Base-by-base conservation (phyloP, 2,888 invertebrate species). In the Nephrocerus scutellatus region DNA sequence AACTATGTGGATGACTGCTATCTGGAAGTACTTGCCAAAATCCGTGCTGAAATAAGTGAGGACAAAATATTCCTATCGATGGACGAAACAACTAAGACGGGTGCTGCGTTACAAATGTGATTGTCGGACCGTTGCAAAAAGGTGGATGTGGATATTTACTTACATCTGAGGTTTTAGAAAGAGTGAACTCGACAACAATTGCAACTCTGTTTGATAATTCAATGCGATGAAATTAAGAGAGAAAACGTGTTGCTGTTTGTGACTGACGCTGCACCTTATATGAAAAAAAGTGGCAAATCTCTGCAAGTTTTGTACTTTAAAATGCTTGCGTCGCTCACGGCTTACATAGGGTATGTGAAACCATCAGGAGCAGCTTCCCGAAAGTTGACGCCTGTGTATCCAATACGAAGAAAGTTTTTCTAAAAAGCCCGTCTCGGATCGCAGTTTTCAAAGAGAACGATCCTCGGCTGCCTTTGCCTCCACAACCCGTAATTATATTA, bases 281-380 rank as follows among this genome's bases (percentile, higher is more conserved):
- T 34, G 38, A 34, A 38, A 25, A 38, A 38, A 34, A n/a, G 30
- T 25, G 37, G 31, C 5, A 22, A n/a, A 14, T 36, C 30, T 8
- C 18, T 35, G 24, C 34, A 35, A 26, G 15, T 32, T 20, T 18
- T 37, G 14, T 41, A 37, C 28, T 19, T 30, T 9, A 30, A 21
- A 26, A 34, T 37, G 24, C 41, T 32, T 36, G 41, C 32, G 19
- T 36, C 8, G 41, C 41, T 21, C 36, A 36, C 29, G 31, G 36
- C 20, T n/a, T 36, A 20, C 41, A 41, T 30, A 30, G 39, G 10
- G 35, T 43, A 15, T 34, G 38, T 19, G 42, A 43, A 30, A 22
- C 30, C 9, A 24, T 36, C 20, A 30, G 38, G 6, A 21, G 38
- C 16, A 10, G 14, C 23, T 22, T 16, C 26, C 14, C 32, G 6